Evolutionary conservation across 2,113 vertebrate species (phyloP), one percentile per base, ranked within the genome.

Genomic region (Antechinus flavipes): DNA sequence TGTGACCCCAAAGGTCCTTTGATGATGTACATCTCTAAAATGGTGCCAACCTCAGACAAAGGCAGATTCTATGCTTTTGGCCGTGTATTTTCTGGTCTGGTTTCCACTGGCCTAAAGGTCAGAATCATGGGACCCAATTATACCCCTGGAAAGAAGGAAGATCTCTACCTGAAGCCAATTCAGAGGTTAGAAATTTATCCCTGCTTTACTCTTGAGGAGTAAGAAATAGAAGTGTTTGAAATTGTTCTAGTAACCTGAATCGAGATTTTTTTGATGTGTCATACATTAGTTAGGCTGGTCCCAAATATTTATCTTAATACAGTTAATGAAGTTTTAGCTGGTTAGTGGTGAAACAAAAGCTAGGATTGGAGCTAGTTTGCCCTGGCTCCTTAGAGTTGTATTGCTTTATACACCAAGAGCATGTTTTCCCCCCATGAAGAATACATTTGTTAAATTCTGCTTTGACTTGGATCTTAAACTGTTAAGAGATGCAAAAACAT

Each of bases 21-120:
- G 49, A 99, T 99, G 99, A 99, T 99, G 99, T 99, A 99, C 98
- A 99, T 99, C 97, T 99, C 99, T n/a, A 99, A 99, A 98, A 99
- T 99, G 99, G 99, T 99, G 96, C 99, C 99, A 89, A 99, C 99
- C 49, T 98, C 98, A 0, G 99, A 99, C 98, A 99, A 99, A 97
- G 99, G 99, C 94, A 99, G 99, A 35, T 99, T 99, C 98, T 99
- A 99, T 0, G 99, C 99, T 53, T 99, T 99, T 0, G 99, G 99
- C 0, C 99, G 99, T 4, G 99, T 99, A 52, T 99, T 99, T 97
- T 99, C 99, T 53, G 99, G 99, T 35, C 96, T 97, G 5, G 99
- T 99, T 23, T 99, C 99, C 0, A 99, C 99, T 58, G 99, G 99
- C 93, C 97, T 99, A 94, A 99, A 99, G 97, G 99, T 99, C 92